Conservation (phyloP, 2,113 vertebrate species). For the Numenius arquata region DNA sequence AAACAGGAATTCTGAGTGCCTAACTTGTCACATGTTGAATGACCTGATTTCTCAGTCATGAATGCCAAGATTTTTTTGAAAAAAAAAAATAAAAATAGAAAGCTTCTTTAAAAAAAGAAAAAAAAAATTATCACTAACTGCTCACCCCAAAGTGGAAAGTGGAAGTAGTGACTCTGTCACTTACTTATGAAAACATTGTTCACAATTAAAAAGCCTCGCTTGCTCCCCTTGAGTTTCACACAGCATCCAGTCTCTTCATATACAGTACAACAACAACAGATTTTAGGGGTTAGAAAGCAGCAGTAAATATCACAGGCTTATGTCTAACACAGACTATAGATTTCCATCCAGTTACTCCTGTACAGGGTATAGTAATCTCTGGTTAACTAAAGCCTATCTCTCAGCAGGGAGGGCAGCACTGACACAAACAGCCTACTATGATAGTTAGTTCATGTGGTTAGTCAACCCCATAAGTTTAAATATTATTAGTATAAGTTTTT, state of each 20-base stretch:
- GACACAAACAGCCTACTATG: neutral
- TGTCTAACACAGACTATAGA: neutral
- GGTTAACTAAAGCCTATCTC: neutral
- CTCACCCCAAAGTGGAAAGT: neutral
- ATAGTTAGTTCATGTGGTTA: neutral
- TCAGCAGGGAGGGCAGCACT: neutral
- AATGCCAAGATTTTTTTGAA: neutral
- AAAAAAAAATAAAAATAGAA: neutral
- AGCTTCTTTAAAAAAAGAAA: neutral
- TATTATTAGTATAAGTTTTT: too few species aligned
- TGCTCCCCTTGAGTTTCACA: neutral
- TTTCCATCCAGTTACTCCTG: neutral
- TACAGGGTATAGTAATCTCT: neutral
- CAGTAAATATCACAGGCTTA: neutral
- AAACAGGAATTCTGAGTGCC: neutral
- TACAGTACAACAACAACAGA: neutral
- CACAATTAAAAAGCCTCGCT: neutral
- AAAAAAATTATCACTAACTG: neutral
- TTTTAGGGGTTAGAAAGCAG: neutral
- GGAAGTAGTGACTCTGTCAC: neutral
- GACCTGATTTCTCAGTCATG: neutral
- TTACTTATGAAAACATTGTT: neutral
- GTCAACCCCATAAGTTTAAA: neutral
- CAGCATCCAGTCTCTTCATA: neutral
- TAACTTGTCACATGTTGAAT: neutral